Conservation (phyloP, 1,140 invertebrate genomes). For the Metopolophium dirhodum region DNA sequence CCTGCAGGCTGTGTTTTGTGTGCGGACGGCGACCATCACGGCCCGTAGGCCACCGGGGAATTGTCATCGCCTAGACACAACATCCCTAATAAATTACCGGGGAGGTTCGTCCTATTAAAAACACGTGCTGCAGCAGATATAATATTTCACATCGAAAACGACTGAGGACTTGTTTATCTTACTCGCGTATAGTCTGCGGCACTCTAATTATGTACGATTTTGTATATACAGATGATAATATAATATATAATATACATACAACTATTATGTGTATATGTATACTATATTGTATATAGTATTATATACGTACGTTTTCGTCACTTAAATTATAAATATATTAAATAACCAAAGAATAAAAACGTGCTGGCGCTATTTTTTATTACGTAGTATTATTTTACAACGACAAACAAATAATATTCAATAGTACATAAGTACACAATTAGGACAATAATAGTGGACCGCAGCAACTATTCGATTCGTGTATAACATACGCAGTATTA, state of each 20-base stretch:
- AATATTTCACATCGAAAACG: slow-evolving; percentile 45
- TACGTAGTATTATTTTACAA: background rate
- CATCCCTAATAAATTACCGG: slow-evolving; percentile 55
- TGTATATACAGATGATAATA: background rate
- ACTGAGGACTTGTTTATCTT: background rate
- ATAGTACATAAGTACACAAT: too few species aligned
- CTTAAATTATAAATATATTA: background rate
- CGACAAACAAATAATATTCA: background rate
- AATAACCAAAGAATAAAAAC: background rate
- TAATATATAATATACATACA: background rate
- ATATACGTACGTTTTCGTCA: background rate
- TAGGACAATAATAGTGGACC: background rate
- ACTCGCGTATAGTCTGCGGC: background rate
- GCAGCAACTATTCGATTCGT: background rate
- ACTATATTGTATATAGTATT: too few species aligned
- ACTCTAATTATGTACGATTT: background rate
- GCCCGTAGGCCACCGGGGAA: slow-evolving; percentile 52
- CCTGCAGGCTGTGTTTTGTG: background rate
- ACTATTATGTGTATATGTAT: background rate
- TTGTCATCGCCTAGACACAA: slow-evolving; percentile 56
- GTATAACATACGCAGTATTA: background rate
- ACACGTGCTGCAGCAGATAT: slow-evolving; percentile 48
- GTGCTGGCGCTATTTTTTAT: too few species aligned
- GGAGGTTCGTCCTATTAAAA: slow-evolving; percentile 55
- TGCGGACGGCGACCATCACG: background rate